Conservation (phyloP, 2,888 invertebrate genomes). For the Phyllotreta striolata region DNA sequence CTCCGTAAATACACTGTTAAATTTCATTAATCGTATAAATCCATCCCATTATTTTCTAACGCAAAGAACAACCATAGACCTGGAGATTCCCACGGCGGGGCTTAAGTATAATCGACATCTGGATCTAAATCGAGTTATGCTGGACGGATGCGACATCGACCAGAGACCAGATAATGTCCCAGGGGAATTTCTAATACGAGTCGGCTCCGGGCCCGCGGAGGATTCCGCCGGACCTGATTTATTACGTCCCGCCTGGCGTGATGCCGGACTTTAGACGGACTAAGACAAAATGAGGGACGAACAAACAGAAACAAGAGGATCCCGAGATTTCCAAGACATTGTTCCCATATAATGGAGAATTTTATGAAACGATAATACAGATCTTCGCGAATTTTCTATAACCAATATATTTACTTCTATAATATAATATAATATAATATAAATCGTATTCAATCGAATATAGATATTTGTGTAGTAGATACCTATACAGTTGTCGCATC, state of each 20-base stretch:
- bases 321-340: too few relatives aligned
- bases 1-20: background rate
- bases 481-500: too few relatives aligned
- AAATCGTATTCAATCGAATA: too few relatives aligned
- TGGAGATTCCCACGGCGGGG: slow-evolving; percentile 16
- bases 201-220: slow-evolving; percentile 22
- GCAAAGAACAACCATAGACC: background rate
- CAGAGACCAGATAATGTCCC: slow-evolving; percentile 27
- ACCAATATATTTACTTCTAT: too few relatives aligned
- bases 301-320: background rate
- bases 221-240: slow-evolving; percentile 25
- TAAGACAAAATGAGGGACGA: slow-evolving; percentile 6
- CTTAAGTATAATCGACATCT: slow-evolving; percentile 36
- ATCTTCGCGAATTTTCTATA: too few relatives aligned
- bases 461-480: too few relatives aligned
- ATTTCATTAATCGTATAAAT: slow-evolving; percentile 6
- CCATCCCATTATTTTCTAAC: slow-evolving; percentile 10
- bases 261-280: slow-evolving; percentile 10
- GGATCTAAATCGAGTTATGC: slow-evolving; percentile 35
- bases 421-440: too few relatives aligned
- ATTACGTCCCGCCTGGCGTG: slow-evolving; percentile 17
- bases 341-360: too few relatives aligned
- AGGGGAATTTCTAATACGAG: slow-evolving; percentile 25
- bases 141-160: slow-evolving; percentile 26
- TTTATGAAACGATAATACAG: too few relatives aligned